phyloP scores from a whole-genome alignment of 1,140 invertebrate species.

The Heliconius himera region DNA sequence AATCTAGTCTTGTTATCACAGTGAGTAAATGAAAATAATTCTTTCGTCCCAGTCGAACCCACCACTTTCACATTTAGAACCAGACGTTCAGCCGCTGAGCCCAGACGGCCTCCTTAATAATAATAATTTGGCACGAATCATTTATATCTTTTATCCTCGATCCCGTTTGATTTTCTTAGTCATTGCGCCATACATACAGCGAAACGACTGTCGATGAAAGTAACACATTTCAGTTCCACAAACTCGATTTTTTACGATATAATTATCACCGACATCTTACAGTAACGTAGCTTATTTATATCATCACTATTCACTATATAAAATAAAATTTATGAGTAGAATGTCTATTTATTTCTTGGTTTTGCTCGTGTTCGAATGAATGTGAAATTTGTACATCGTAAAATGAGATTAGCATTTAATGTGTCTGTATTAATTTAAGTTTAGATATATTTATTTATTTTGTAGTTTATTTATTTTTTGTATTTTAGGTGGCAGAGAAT shows the following conservation, averaged over 20 bases:
- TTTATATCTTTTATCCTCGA: neutral
- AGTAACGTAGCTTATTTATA: conserved; percentile 6
- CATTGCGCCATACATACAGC: neutral
- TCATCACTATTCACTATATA: conserved; percentile 9
- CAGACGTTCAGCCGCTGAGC: neutral
- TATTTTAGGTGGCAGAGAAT: too few species aligned
- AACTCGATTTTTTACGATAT: conserved; percentile 10
- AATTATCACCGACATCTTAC: conserved; percentile 7
- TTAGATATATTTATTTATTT: neutral
- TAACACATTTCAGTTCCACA: neutral
- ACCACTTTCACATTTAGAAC: neutral
- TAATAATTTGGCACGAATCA: too few species aligned
- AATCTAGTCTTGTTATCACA: too few species aligned
- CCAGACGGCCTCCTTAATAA: too few species aligned
- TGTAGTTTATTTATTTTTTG: neutral
- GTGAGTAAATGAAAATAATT: too few species aligned
- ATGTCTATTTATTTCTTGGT: neutral
- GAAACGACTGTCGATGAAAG: neutral
- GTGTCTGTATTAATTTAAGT: conserved; percentile 5
- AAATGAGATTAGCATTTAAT: neutral
- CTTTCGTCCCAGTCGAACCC: neutral
- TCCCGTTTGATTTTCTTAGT: neutral
- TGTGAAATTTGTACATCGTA: conserved; percentile 7
- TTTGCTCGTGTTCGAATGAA: neutral
- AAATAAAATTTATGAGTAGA: conserved; percentile 10